Base-by-base conservation (phyloP, 2,888 invertebrate species). In the Epistrophella euchroma region DNA sequence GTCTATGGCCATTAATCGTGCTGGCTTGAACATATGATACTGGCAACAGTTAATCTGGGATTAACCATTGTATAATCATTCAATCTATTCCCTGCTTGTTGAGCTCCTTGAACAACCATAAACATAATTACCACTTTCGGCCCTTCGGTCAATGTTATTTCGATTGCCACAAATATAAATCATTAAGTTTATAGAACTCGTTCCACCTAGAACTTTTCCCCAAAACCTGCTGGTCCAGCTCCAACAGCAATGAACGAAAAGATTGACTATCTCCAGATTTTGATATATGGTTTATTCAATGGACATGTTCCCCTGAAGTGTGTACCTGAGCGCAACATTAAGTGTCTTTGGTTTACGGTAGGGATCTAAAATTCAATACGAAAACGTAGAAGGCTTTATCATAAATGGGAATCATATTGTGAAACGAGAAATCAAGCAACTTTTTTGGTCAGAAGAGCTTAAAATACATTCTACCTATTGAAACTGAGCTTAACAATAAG, bases 91-190 rank as follows among this genome's bases (percentile, higher is more conserved):
- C 95, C 96, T 56, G 94, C 89, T 89, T 95, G 93, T 80, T 91
- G 89, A 5, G 94, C 94, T 5, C 94, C 94, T 88, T 94, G 91
- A 3, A 96, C 90, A 89, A 95, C n/a, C n/a, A n/a, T n/a, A 94
- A 6, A 94, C 94, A 17, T 93, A 92, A 0, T 96, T 96, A 4
- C 96, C 96, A 50, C 93, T 92, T 0, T 91, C 92, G 4, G 93
- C 94, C 94, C 96, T 89, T 89, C 93, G 92, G 88, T 96, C 95
- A 93, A 95, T 96, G 89, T 96, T 96, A 19, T 92, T 90, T 6
- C 93, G 94, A 87, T 95, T 94, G 1, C 96, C 96, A 79, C 96
- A 93, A 0, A 95, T 94, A 90, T 96, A 96, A 70, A 95, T 93
- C 94, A 94, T 94, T 89, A 93, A 94, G 90, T 94, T 94, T 62